Evolutionary conservation across 2,113 vertebrate species (phyloP).

Genomic region (Mustela nigripes): DNA sequence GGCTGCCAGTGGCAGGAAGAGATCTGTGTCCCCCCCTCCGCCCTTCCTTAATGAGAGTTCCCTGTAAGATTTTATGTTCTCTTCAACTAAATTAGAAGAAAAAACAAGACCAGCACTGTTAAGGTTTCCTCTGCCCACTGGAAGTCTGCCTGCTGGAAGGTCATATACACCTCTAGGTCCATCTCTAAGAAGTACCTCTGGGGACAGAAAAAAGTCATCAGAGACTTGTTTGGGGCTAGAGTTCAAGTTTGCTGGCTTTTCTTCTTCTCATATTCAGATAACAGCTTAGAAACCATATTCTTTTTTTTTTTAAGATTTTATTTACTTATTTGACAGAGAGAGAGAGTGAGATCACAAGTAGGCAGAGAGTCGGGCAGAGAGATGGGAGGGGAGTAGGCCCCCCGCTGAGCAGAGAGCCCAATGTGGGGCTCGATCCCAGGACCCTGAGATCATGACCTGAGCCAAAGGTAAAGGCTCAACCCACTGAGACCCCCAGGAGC

Average conservation of each 20-base stretch:
- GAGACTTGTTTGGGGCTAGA: background rate
- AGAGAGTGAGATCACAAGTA: too few relatives aligned
- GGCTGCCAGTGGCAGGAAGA: background rate
- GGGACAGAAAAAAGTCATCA: background rate
- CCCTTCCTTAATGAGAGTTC: background rate
- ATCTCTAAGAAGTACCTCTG: background rate
- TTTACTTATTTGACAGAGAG: too few relatives aligned
- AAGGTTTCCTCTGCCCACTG: background rate
- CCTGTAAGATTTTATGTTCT: background rate
- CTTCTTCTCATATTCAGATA: background rate
- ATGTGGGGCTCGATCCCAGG: too few relatives aligned
- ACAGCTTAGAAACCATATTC: background rate
- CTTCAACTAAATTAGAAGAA: background rate
- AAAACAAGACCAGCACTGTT: conserved; percentile 44
- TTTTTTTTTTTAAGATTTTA: background rate
- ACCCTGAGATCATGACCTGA: too few relatives aligned
- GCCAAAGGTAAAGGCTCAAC: too few relatives aligned
- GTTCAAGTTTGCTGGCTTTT: conserved; percentile 18
- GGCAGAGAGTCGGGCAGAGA: too few relatives aligned
- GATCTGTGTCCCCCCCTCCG: background rate
- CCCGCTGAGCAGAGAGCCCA: too few relatives aligned
- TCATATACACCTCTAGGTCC: background rate
- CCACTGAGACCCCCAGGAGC: too few relatives aligned
- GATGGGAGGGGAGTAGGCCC: too few relatives aligned
- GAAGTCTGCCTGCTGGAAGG: background rate